Conservation (phyloP, 2,797 vertebrate species). For the Garrulus glandarius region DNA sequence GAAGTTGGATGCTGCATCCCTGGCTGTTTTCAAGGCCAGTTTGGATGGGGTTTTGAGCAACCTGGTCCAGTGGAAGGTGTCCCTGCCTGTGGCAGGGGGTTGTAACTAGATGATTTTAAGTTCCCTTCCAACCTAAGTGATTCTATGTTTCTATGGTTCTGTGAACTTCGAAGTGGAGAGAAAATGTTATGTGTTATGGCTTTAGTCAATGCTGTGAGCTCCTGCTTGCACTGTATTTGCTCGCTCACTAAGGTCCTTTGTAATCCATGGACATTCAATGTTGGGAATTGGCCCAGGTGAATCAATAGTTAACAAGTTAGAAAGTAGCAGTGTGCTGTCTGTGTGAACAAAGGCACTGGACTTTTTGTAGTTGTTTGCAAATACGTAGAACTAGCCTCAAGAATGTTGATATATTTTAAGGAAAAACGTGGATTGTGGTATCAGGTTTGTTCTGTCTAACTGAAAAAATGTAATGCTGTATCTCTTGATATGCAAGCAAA, state of each 20-base stretch:
- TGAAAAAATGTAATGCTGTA: background rate
- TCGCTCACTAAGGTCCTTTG: background rate
- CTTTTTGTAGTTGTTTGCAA: background rate
- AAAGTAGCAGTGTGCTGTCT: background rate
- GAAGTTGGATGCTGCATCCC: background rate
- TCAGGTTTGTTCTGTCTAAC: background rate
- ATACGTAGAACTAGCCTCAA: background rate
- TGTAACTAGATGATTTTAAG: background rate
- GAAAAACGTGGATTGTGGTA: background rate
- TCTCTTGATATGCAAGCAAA: background rate
- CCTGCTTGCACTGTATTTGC: background rate
- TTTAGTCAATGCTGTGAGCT: background rate
- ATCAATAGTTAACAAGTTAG: background rate
- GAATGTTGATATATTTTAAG: background rate
- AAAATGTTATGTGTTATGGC: background rate
- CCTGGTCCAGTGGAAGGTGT: background rate
- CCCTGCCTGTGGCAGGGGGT: background rate
- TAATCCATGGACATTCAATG: background rate
- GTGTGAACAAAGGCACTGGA: background rate
- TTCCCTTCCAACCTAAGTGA: background rate
- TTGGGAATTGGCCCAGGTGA: background rate
- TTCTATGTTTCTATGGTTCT: background rate
- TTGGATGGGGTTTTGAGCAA: background rate
- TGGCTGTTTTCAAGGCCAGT: background rate
- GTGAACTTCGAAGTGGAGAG: background rate